Conservation (phyloP, 2,113 vertebrate species). For the Podilymbus podiceps region DNA sequence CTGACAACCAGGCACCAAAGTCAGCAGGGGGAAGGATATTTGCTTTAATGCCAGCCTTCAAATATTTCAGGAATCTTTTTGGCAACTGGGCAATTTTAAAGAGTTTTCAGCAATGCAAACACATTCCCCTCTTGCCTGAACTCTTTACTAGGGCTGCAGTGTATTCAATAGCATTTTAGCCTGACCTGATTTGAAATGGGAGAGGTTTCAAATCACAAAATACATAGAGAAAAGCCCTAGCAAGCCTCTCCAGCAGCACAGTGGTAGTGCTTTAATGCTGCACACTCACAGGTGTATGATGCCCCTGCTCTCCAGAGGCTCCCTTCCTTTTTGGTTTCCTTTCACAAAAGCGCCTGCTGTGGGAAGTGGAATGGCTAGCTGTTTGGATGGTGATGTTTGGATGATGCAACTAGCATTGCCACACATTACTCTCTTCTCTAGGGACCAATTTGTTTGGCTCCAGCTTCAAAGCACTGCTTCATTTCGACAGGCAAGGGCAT, state of each 20-base stretch:
- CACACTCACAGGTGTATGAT: background rate
- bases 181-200: background rate
- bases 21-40: background rate
- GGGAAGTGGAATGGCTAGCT: background rate
- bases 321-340: background rate
- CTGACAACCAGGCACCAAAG: background rate
- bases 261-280: background rate
- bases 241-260: background rate
- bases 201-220: background rate
- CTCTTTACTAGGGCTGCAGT: background rate
- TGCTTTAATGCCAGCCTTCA: background rate
- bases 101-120: background rate
- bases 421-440: background rate
- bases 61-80: background rate
- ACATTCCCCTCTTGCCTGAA: background rate
- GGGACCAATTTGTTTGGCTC: conserved; percentile 50
- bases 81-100: background rate
- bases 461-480: conserved; percentile 8
- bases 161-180: background rate
- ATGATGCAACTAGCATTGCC: conserved; percentile 58
- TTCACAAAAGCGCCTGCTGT: background rate
- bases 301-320: background rate
- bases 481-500: background rate
- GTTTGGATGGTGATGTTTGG: conserved; percentile 19
- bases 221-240: background rate